phyloP scores from a whole-genome alignment of 2,113 vertebrate species.

The Bucco capensis region DNA sequence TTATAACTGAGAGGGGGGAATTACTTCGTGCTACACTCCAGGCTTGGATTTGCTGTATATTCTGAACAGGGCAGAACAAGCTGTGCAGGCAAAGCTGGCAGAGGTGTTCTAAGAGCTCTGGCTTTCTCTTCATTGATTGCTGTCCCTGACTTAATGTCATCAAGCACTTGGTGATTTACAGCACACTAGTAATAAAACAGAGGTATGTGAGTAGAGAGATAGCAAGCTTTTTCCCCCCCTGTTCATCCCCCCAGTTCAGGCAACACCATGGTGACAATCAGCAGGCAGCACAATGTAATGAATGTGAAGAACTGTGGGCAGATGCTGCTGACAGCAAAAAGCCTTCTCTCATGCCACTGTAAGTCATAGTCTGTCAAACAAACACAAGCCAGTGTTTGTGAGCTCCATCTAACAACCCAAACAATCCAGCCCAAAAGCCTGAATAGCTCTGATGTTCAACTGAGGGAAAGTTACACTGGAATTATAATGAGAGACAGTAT shows the following conservation, averaged over 20 bases:
- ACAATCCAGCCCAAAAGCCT: background rate
- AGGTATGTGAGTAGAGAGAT: background rate
- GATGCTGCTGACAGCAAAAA: slow-evolving; percentile 16
- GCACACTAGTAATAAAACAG: slow-evolving; percentile 43
- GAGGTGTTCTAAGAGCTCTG: background rate
- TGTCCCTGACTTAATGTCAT: slow-evolving; percentile 49
- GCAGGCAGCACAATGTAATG: slow-evolving; percentile 31
- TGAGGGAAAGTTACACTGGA: background rate
- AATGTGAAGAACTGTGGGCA: slow-evolving; percentile 44
- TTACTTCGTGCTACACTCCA: background rate
- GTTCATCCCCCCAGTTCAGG: background rate
- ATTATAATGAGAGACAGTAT: background rate
- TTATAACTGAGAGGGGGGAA: background rate
- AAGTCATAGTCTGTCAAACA: slow-evolving; percentile 36
- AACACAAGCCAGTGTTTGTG: background rate
- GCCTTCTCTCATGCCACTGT: background rate
- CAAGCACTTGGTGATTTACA: slow-evolving; percentile 57
- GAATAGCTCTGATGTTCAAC: background rate
- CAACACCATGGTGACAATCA: slow-evolving; percentile 36
- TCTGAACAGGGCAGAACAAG: slow-evolving; percentile 4
- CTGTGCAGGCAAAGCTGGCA: background rate
- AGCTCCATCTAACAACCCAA: background rate
- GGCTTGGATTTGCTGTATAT: background rate
- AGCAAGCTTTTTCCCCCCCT: background rate
- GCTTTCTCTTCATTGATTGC: slow-evolving; percentile 15